Conservation (phyloP, 2,113 vertebrate species). For the Gallinago media region DNA sequence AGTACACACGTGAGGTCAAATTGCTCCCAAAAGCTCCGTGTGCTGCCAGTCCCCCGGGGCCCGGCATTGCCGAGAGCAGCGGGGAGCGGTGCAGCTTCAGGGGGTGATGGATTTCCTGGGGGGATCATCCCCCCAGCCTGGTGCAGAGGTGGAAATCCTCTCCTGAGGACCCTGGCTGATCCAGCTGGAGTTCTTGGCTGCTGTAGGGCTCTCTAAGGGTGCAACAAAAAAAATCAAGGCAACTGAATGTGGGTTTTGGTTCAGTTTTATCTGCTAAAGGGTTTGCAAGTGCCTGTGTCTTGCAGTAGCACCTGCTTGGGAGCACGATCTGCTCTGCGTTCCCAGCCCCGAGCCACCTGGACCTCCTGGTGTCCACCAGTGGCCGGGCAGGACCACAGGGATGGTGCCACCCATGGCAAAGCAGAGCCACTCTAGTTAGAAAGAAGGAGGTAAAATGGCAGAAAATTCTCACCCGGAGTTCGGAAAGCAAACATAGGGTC, state of each 20-base stretch:
- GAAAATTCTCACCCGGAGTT: neutral
- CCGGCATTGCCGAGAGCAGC: neutral
- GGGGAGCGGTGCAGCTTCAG: neutral
- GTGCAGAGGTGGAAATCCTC: neutral
- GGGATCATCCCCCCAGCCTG: neutral
- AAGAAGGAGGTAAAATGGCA: neutral
- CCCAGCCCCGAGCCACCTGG: neutral
- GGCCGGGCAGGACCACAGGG: rapidly evolving
- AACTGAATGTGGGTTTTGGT: rapidly evolving
- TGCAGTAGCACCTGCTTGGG: neutral
- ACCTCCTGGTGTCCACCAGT: neutral
- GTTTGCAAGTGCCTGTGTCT: neutral
- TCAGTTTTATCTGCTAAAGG: neutral
- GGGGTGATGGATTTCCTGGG: rapidly evolving
- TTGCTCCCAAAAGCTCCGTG: neutral
- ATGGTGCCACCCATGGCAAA: rapidly evolving
- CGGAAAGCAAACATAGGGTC: neutral
- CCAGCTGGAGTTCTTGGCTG: neutral
- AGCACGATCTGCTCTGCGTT: rapidly evolving
- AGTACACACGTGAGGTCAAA: neutral
- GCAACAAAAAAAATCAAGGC: no score
- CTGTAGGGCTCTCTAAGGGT: rapidly evolving
- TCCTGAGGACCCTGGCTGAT: rapidly evolving
- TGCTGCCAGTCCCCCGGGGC: rapidly evolving
- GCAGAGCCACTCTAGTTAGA: rapidly evolving